These are phyloP conservation scores for Colistium nudipinnis DNA, from an alignment of 2,113 vertebrate species.

Conservation along the genomic window DNA sequence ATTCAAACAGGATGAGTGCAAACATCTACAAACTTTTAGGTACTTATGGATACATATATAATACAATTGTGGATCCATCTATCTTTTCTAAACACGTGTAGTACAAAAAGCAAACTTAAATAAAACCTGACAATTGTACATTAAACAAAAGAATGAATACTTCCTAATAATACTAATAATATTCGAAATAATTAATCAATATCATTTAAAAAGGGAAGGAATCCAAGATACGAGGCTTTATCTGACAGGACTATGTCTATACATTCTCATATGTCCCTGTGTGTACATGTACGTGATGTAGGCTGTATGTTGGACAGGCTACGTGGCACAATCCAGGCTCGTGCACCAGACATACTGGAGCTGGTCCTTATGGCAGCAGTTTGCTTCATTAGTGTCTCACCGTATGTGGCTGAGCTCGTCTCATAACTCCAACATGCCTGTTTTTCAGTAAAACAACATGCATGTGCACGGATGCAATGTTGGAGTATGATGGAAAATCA, in stretches of 20 bases:
- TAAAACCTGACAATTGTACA: not conserved
- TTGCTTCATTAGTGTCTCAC: constrained; percentile 54
- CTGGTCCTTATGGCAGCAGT: constrained; percentile 46
- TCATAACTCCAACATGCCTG: constrained; percentile 32
- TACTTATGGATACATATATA: too few species aligned
- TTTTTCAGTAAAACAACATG: constrained; percentile 26
- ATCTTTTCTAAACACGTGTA: too few species aligned
- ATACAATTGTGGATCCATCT: too few species aligned
- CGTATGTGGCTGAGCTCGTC: constrained; percentile 21
- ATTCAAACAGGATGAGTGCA: too few species aligned
- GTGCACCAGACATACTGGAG: constrained; percentile 19
- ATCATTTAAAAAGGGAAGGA: not conserved
- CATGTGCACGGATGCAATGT: not conserved
- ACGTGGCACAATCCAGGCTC: constrained; percentile 59
- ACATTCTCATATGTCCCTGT: not conserved
- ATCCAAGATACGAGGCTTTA: not conserved
- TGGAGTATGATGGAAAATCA: not conserved
- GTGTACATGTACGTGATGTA: not conserved
- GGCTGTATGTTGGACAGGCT: constrained; percentile 42
- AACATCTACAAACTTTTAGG: too few species aligned
- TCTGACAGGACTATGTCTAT: not conserved
- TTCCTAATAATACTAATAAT: too few species aligned
- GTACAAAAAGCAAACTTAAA: not conserved
- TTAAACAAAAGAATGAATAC: not conserved
- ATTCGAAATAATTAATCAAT: not conserved